Evolutionary conservation across 64 coral and sea anemone genomes (phyloP).

Genomic region (Porites australiensis): DNA sequence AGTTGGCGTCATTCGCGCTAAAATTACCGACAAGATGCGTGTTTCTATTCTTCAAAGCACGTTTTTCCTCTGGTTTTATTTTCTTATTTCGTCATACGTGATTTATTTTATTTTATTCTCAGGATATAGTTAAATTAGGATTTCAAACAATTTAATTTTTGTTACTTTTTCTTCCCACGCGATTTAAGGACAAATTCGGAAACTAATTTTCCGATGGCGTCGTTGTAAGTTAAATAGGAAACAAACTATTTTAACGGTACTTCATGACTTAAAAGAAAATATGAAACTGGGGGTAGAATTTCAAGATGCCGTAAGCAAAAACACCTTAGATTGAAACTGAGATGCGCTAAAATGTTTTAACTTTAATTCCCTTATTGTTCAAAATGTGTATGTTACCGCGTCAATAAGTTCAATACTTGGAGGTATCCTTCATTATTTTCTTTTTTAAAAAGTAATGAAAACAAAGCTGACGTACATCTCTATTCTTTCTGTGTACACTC

Average conservation of each 20-base stretch:
- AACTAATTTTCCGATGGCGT: not conserved
- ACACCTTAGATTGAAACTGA: too few relatives aligned
- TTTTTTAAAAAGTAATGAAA: not conserved
- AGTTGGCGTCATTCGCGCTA: not conserved
- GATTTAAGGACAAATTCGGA: not conserved
- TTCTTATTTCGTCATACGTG: not conserved
- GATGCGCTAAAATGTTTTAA: too few relatives aligned
- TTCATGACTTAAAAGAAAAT: too few relatives aligned
- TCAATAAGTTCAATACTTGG: not conserved
- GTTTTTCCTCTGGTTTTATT: not conserved
- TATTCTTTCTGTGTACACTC: not conserved
- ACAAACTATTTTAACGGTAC: too few relatives aligned
- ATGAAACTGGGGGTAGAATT: too few relatives aligned
- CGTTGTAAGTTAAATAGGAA: too few relatives aligned
- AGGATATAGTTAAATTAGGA: constrained; percentile 38
- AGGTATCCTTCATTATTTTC: not conserved
- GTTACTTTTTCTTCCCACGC: not conserved
- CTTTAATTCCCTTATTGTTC: too few relatives aligned
- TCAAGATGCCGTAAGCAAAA: too few relatives aligned
- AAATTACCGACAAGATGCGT: not conserved
- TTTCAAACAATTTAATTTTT: constrained; percentile 45
- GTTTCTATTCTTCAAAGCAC: not conserved
- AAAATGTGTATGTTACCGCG: not conserved
- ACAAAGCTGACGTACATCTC: constrained; percentile 11
- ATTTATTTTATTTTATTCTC: not conserved